Conservation (phyloP, 2,797 vertebrate species). For the Sebastes baramenuke region DNA sequence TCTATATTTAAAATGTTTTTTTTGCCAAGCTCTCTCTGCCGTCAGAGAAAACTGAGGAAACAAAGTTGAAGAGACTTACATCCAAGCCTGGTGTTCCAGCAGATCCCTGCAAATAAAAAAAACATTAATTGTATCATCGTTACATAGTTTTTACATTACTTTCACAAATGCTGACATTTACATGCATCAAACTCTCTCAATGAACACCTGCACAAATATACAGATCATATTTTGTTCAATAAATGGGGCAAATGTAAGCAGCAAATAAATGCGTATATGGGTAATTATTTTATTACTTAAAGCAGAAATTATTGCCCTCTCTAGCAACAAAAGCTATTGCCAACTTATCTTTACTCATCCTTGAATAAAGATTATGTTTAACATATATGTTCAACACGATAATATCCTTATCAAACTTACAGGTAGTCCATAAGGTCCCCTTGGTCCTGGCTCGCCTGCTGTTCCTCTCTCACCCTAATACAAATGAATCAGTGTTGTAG, state of each 20-base stretch:
- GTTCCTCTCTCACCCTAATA: slow-evolving; percentile 92
- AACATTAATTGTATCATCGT: neutral
- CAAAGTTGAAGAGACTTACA: slow-evolving; percentile 85
- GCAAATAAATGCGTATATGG: neutral
- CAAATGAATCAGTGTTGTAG: slow-evolving; percentile 24
- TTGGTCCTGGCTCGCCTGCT: slow-evolving; percentile 90
- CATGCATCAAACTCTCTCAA: neutral
- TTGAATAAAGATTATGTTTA: neutral
- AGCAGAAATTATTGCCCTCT: neutral
- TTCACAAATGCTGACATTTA: neutral
- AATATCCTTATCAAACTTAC: slow-evolving; percentile 82
- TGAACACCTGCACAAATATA: neutral
- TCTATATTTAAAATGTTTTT: rapidly evolving
- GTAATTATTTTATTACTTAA: neutral
- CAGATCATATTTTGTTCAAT: neutral
- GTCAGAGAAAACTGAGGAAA: neutral
- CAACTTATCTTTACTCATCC: neutral
- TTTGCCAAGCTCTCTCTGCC: neutral
- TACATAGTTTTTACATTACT: neutral
- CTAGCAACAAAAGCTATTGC: neutral
- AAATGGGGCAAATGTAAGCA: neutral
- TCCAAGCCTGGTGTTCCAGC: slow-evolving; percentile 96
- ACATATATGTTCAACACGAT: neutral
- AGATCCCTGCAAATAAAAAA: slow-evolving; percentile 87
- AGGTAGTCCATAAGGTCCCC: slow-evolving; percentile 96